Base-by-base conservation (phyloP, 2,113 vertebrate genomes). In the Epinephelus fuscoguttatus region DNA sequence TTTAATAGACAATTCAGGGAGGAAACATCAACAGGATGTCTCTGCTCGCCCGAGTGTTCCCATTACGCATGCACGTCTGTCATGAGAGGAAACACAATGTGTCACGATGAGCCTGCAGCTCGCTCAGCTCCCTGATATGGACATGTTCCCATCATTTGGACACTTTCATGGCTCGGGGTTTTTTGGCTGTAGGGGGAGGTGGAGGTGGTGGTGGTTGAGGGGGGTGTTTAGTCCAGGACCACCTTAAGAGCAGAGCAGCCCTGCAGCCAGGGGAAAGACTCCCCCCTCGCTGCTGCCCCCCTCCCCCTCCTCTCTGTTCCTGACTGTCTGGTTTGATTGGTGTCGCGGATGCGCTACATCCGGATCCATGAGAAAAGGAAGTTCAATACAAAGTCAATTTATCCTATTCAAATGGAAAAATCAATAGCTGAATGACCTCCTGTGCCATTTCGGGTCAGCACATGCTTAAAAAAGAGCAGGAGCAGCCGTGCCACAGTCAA, bases 321-420 rank as follows among this genome's bases (percentile, higher is more conserved):
- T 90, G 89, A 91, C 91, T 95, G 91, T 94, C 93, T 94, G 94
- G 85, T 93, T 93, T 94, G 92, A 94, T 95, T 92, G 94, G 93
- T 94, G 94, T 94, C 67, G 91, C 92, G 93, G 94, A 95, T 95
- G 93, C 92, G 64, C 74, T 75, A 89, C 88, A 94, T 94, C 94
- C 87, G 93, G 95, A 94, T 94, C 91, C 93, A 94, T 95, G 91
- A 91, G 85, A 93, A 94, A 91, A 88, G 86, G 85, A 95, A 94
- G 92, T 95, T 94, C 94, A 92, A 83, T 92, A 88, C 94, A 92
- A 93, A 94, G 94, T 95, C 93, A 96, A 94, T 95, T 89, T 93
- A 93, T 94, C 91, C 94, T 40, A 92, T 96, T 96, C 91, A 94
- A 75, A 95, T 94, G 95, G 94, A 95, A 94, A 94, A 92, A 93